These are phyloP conservation scores for Octopus bimaculoides DNA, from an alignment of 1,140 invertebrate genomes.

Conservation along the genomic window DNA sequence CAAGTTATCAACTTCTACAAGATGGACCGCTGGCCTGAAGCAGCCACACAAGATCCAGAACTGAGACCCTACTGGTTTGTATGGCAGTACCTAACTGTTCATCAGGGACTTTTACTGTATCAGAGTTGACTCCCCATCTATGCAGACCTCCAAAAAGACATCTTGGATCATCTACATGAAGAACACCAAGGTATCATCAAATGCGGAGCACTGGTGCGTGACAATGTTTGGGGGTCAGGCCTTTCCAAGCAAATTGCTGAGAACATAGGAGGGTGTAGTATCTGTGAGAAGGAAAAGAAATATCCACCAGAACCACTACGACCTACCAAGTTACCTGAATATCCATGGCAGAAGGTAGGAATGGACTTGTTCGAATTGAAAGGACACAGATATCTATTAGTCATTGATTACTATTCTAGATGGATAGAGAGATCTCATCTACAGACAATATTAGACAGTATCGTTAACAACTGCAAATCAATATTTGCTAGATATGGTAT, in stretches of 20 bases:
- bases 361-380: conserved; percentile 24
- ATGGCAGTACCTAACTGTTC: not conserved
- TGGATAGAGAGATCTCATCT: conserved; percentile 18
- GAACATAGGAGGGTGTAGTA: not conserved
- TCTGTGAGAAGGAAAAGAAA: not conserved
- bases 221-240: not conserved
- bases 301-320: conserved; percentile 20
- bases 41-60: not conserved
- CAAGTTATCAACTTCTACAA: not conserved
- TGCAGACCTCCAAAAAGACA: conserved; percentile 2
- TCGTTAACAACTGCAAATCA: conserved; percentile 22
- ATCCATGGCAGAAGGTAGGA: conserved; percentile 25
- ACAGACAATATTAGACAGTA: not conserved
- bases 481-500: conserved; percentile 34
- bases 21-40: no score
- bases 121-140: not conserved
- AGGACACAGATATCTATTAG: conserved; percentile 16
- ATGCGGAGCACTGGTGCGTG: not conserved
- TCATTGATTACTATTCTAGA: conserved; percentile 29
- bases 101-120: not conserved
- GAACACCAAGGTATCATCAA: not conserved
- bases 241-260: no score
- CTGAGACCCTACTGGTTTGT: conserved; percentile 11
- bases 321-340: conserved; percentile 13
- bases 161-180: not conserved